Percentiles rank a stretch among this genome's conserved stretches.
Evolutionary conservation across 1,140 invertebrate genomes (phyloP).

Genomic region (Sminthurides bifidus): DNA sequence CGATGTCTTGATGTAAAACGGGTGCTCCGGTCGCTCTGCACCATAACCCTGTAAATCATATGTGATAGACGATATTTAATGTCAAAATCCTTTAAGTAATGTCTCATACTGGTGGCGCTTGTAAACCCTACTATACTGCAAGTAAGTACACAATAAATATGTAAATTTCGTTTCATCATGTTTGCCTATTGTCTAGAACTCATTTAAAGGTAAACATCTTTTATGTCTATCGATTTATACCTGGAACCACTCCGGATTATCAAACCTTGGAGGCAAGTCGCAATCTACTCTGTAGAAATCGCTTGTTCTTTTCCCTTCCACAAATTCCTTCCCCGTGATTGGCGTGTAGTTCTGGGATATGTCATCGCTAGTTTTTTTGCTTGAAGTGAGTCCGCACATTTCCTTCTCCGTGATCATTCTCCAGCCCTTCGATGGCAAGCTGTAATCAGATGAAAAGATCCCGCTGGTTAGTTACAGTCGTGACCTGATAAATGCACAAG

Average conservation of each 20-base stretch:
- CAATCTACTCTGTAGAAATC: constrained; percentile 24
- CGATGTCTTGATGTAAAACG: constrained; percentile 30
- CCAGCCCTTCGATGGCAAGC: constrained; percentile 10
- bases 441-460: not conserved
- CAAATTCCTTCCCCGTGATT: constrained; percentile 27
- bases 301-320: constrained; percentile 24
- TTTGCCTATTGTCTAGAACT: not conserved
- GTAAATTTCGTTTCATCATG: not conserved
- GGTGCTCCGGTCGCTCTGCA: constrained; percentile 22
- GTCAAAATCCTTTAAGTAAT: not conserved
- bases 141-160: not conserved
- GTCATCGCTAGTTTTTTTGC: not conserved
- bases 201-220: not conserved
- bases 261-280: constrained; percentile 22
- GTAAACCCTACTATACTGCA: not conserved
- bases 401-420: not conserved
- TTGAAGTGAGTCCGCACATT: not conserved
- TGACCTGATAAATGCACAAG: not conserved
- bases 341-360: constrained; percentile 14
- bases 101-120: not conserved
- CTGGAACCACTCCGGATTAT: constrained; percentile 27
- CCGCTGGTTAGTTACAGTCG: not conserved
- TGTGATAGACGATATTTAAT: too few species aligned
- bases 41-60: constrained; percentile 30
- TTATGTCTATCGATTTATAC: constrained; percentile 7